Evolutionary conservation across 2,113 vertebrate species (phyloP).

Genomic region (Atrichornis clamosus): DNA sequence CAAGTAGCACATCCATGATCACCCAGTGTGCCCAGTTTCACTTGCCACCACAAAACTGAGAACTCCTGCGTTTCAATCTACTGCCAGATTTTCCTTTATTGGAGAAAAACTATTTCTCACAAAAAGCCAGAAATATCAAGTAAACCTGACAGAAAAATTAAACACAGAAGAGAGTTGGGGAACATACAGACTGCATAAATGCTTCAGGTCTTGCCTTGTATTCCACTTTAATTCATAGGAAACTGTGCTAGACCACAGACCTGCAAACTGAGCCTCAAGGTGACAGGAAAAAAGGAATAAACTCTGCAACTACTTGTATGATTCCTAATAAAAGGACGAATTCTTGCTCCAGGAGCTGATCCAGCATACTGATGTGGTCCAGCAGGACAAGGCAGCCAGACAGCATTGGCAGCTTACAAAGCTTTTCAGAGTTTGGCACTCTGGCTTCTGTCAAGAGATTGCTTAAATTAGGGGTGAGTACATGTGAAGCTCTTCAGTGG

Average conservation of each 20-base stretch:
- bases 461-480: neutral
- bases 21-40: neutral
- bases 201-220: neutral
- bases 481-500: neutral
- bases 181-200: neutral
- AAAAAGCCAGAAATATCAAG: conserved; percentile 12
- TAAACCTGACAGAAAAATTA: conserved; percentile 8
- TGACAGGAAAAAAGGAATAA: neutral
- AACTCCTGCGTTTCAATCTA: neutral
- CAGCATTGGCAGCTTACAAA: neutral
- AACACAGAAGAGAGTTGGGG: neutral
- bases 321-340: neutral
- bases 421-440: neutral
- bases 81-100: neutral
- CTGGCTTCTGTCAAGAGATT: neutral
- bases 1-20: neutral
- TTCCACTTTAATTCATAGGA: conserved; percentile 8
- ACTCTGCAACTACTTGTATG: neutral
- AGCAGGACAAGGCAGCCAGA: neutral
- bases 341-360: neutral
- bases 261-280: neutral
- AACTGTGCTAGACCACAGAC: neutral
- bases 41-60: neutral
- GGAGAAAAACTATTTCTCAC: neutral
- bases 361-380: neutral